Base-by-base conservation (phyloP, 2,888 invertebrate genomes). In the Glyphotaelius pellucidus region DNA sequence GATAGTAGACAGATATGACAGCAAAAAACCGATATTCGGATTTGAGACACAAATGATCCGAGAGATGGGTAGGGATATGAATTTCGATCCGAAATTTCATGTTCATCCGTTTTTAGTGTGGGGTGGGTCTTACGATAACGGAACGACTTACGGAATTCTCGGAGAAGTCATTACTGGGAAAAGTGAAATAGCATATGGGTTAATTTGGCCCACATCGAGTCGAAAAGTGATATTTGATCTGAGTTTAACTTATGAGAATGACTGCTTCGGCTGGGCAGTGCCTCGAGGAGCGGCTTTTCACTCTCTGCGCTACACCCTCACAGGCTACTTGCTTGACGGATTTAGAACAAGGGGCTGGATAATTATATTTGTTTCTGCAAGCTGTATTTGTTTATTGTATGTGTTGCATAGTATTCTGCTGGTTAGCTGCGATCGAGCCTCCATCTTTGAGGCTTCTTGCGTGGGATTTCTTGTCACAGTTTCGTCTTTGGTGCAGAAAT, bases 171-270 rank as follows among this genome's bases (percentile, higher is more conserved):
- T 35, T 38, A n/a, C 9, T 9, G 91, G 91, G 5, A 86, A 38
- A n/a, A 91, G 92, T 30, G 92, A 91, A 81, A 92, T 92, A 19
- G 92, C 91, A 30, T 92, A 89, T 31, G 92, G 91, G 5, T 80
- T 86, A 5, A 91, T 92, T 91, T 92, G 92, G 92, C 91, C 91
- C 35, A 91, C 91, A 25, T 15, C 25, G n/a, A 5, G 2, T 15
- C 88, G 91, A 32, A 81, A 80, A 5, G 25, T 1, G 1, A 15
- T 79, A 35, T 91, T 91, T 30, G 92, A 92, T 80, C 35, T 90
- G 5, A 90, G 85, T n/a, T 19, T 90, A n/a, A 7, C 89, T 7
- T 92, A 90, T 38, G 91, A 83, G 12, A 91, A 80, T 2, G 92
- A 92, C 83, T 92, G 92, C 31, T 86, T 92, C 12, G 91, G 91